These are phyloP conservation scores for Plectus sambesii DNA, from an alignment of 1,140 invertebrate species.

Conservation along the genomic window DNA sequence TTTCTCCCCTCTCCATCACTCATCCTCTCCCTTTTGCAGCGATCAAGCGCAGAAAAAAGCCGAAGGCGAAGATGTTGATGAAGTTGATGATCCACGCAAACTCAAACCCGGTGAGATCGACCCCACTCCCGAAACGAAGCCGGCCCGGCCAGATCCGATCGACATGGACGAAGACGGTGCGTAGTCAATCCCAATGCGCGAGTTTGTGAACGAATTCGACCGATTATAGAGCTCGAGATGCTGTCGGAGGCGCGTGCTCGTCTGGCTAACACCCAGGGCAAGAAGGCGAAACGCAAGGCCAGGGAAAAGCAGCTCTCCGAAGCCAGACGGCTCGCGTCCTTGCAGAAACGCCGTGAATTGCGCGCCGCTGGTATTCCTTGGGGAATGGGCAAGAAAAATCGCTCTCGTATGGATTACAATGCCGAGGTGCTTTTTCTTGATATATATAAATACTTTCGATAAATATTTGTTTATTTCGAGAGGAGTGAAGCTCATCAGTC, in stretches of 20 bases:
- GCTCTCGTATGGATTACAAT: constrained; percentile 85
- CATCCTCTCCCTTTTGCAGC: constrained; percentile 15
- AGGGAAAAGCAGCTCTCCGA: constrained; percentile 97
- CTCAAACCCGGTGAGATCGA: constrained; percentile 97
- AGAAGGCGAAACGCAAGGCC: constrained; percentile 97
- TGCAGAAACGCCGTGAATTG: constrained; percentile 90
- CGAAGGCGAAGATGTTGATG: constrained; percentile 65
- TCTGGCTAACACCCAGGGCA: constrained; percentile 96
- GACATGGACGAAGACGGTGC: constrained; percentile 99
- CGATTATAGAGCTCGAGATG: constrained; percentile 84
- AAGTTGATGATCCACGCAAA: constrained; percentile 81
- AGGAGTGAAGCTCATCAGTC: constrained; percentile 59
- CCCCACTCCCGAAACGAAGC: constrained; percentile 98
- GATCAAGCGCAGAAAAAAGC: constrained; percentile 98
- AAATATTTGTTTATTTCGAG: constrained; percentile 35
- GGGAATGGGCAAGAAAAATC: constrained; percentile 53
- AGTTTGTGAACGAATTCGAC: constrained; percentile 25
- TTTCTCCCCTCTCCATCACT: constrained; percentile 9
- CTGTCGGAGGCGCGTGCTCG: constrained; percentile 92
- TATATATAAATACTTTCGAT: constrained; percentile 2
- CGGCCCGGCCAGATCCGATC: constrained; percentile 95
- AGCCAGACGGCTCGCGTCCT: constrained; percentile 79
- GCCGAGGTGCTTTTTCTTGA: constrained; percentile 81
- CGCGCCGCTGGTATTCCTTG: constrained; percentile 90
- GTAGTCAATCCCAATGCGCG: too few species aligned